phyloP scores from a whole-genome alignment of 1,140 invertebrate genomes.

The Caenorhabditis briggsae region DNA sequence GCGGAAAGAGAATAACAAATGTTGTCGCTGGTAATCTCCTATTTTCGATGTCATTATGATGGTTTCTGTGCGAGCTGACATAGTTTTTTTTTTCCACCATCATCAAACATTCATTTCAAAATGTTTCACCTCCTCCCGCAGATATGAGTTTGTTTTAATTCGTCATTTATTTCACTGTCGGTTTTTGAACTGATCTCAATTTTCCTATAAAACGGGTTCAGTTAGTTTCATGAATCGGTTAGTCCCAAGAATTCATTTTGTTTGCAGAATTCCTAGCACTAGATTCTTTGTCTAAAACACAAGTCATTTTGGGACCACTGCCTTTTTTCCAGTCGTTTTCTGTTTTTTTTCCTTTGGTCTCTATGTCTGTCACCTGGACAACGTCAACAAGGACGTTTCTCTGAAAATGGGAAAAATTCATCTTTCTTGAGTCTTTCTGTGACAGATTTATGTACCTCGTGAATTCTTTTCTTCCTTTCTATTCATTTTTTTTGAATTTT shows the following conservation, averaged over 20 bases:
- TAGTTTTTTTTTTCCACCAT: constrained; percentile 25
- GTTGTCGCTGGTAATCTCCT: constrained; percentile 50
- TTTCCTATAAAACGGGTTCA: no score
- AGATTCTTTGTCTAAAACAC: no score
- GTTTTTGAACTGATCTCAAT: no score
- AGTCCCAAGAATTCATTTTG: no score
- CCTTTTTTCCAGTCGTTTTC: no score
- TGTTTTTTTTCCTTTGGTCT: neutral
- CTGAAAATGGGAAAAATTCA: neutral
- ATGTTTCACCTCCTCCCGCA: neutral
- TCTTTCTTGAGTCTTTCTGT: neutral
- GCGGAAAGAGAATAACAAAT: constrained; percentile 52
- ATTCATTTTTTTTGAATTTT: no score
- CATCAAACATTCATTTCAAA: constrained; percentile 45
- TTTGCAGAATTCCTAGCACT: no score
- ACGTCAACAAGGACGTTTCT: neutral
- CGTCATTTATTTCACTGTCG: no score
- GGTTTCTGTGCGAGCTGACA: constrained; percentile 13
- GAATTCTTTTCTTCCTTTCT: no score
- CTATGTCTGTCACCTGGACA: neutral
- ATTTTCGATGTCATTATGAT: constrained; percentile 43
- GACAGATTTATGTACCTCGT: neutral
- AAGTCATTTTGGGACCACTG: no score
- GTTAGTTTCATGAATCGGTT: no score
- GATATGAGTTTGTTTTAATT: neutral